phyloP scores from a whole-genome alignment of 2,888 invertebrate genomes.

The Meiosimyza decipiens region DNA sequence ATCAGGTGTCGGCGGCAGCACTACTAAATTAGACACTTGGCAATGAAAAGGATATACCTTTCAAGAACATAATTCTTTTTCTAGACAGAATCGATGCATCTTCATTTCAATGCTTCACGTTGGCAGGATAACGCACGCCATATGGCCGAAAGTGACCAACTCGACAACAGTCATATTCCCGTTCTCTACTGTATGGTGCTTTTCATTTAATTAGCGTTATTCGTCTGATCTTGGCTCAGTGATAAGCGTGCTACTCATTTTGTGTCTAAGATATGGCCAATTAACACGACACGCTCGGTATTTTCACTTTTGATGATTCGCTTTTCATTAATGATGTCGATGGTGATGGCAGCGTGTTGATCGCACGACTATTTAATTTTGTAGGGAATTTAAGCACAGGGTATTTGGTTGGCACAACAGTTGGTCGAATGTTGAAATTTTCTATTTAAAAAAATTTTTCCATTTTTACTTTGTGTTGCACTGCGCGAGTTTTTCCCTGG shows the following conservation, averaged over 20 bases:
- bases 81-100: conserved; percentile 25
- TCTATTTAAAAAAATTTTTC: too few species aligned
- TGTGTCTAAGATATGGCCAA: conserved; percentile 56
- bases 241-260: conserved; percentile 19
- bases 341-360: conserved; percentile 18
- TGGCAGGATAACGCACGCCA: conserved; percentile 28
- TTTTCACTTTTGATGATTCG: conserved; percentile 37
- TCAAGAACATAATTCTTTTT: conserved; percentile 40
- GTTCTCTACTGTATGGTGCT: not conserved
- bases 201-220: conserved; percentile 28
- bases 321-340: conserved; percentile 8
- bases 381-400: not conserved
- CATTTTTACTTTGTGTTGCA: not conserved
- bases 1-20: conserved; percentile 25
- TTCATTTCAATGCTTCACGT: conserved; percentile 13
- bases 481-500: not conserved
- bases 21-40: conserved; percentile 4
- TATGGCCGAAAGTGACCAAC: conserved; percentile 15
- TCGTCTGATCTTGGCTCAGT: conserved; percentile 19
- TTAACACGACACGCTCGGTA: conserved; percentile 62
- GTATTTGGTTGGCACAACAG: conserved; percentile 15
- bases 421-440: conserved; percentile 21
- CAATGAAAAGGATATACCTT: conserved; percentile 22
- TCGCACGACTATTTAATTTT: conserved; percentile 17
- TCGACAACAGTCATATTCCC: not conserved